A percentile compares a stretch with the other conserved stretches of the same genome.
These are phyloP conservation scores for Pocillopora meandrina DNA, from an alignment of 92 coral and sea anemone species.

Conservation along the genomic window DNA sequence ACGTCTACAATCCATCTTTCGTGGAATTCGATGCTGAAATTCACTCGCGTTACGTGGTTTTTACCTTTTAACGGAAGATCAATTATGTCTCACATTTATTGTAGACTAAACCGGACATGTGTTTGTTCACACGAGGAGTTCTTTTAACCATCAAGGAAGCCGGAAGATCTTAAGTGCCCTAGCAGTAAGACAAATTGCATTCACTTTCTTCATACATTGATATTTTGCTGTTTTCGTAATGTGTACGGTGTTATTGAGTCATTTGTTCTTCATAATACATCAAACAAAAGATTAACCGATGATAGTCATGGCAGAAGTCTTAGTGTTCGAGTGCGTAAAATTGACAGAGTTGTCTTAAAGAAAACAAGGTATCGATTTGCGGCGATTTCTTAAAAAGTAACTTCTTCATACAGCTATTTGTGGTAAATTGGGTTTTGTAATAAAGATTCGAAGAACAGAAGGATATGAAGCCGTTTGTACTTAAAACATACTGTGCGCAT, in stretches of 20 bases:
- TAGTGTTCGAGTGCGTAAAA: too few species aligned
- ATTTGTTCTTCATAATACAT: not conserved
- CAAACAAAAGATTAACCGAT: not conserved
- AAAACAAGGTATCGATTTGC: too few species aligned
- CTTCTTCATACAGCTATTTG: too few species aligned
- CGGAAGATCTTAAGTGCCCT: not conserved
- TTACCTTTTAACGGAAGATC: not conserved
- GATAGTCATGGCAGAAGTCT: not conserved
- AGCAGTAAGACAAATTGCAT: not conserved
- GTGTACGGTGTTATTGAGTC: not conserved
- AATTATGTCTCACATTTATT: constrained; percentile 11
- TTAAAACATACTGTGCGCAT: not conserved
- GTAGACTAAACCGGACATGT: constrained; percentile 9
- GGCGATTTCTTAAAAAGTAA: too few species aligned
- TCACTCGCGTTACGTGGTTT: not conserved
- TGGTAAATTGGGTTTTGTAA: too few species aligned
- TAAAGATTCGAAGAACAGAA: too few species aligned
- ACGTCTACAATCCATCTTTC: not conserved
- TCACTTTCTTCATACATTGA: too few species aligned
- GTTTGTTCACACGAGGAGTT: not conserved
- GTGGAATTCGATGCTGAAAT: not conserved
- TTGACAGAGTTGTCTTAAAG: too few species aligned
- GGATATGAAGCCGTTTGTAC: not conserved
- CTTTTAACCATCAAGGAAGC: not conserved
- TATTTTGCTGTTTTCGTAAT: not conserved